phyloP scores from a whole-genome alignment of 2,797 vertebrate species.

The Tapirus indicus region DNA sequence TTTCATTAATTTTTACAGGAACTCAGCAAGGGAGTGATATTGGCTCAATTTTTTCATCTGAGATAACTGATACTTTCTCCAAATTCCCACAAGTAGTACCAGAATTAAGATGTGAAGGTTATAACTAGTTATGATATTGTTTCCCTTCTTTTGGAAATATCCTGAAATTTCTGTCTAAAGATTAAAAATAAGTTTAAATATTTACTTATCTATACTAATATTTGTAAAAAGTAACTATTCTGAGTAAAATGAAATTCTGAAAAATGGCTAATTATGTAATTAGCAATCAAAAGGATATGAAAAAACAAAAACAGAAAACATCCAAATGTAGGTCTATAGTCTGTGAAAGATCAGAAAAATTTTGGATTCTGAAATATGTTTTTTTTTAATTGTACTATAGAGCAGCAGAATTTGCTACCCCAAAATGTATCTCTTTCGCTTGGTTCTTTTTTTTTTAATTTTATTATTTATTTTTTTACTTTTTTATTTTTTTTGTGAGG shows the following conservation, averaged over 20 bases:
- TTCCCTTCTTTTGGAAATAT: no score
- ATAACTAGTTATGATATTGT: neutral
- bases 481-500: no score
- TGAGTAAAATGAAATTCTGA: conserved; percentile 88
- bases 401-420: no score
- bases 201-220: conserved; percentile 78
- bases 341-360: neutral
- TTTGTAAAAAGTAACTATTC: conserved; percentile 89
- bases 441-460: no score
- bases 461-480: no score
- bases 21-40: neutral
- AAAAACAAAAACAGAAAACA: neutral
- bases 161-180: conserved; percentile 34
- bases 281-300: conserved; percentile 86
- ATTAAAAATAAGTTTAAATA: conserved; percentile 78
- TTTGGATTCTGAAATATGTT: neutral
- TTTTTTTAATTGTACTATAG: no score
- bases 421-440: no score
- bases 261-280: conserved; percentile 88
- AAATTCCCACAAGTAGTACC: neutral
- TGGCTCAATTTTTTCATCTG: neutral
- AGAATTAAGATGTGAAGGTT: neutral
- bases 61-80: neutral
- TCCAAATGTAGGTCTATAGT: neutral
- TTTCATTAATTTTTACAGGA: neutral